Evolutionary conservation across 2,888 invertebrate species (phyloP).

Genomic region (Epinotia demarniana): DNA sequence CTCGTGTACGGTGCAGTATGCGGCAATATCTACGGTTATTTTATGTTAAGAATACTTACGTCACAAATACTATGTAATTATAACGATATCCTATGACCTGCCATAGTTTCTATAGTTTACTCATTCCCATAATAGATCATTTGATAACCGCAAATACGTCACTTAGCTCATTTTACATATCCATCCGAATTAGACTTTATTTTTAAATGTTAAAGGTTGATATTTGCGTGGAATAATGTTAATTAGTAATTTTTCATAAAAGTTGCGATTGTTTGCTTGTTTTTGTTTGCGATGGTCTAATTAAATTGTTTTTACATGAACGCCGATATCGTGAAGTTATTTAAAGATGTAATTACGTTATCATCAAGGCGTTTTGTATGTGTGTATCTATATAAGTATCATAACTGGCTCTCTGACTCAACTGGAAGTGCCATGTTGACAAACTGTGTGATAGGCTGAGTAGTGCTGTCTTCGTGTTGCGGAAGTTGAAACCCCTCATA

Average conservation of each 20-base stretch:
- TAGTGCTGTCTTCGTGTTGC: too few relatives aligned
- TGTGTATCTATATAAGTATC: too few relatives aligned
- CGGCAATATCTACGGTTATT: constrained; percentile 12
- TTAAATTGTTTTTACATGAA: constrained; percentile 31
- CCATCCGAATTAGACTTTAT: constrained; percentile 47
- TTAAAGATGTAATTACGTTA: not conserved
- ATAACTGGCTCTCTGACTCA: too few relatives aligned
- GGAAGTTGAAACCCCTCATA: too few relatives aligned
- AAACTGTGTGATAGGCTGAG: too few relatives aligned
- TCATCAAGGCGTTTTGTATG: not conserved
- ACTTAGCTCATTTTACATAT: constrained; percentile 51
- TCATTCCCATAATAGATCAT: constrained; percentile 52
- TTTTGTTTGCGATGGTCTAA: constrained; percentile 27
- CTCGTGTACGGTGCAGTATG: not conserved
- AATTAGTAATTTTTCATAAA: constrained; percentile 23
- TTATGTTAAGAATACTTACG: constrained; percentile 48
- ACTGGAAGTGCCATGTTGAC: too few relatives aligned
- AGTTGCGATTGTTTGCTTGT: constrained; percentile 50
- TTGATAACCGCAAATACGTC: constrained; percentile 65
- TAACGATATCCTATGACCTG: constrained; percentile 64
- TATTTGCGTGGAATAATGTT: constrained; percentile 45
- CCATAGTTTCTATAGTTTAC: constrained; percentile 51
- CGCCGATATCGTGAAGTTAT: not conserved
- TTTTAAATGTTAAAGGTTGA: constrained; percentile 50
- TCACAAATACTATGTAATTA: constrained; percentile 59